Evolutionary conservation across 2,797 vertebrate genomes (phyloP).

Genomic region (Darevskia nairensis): DNA sequence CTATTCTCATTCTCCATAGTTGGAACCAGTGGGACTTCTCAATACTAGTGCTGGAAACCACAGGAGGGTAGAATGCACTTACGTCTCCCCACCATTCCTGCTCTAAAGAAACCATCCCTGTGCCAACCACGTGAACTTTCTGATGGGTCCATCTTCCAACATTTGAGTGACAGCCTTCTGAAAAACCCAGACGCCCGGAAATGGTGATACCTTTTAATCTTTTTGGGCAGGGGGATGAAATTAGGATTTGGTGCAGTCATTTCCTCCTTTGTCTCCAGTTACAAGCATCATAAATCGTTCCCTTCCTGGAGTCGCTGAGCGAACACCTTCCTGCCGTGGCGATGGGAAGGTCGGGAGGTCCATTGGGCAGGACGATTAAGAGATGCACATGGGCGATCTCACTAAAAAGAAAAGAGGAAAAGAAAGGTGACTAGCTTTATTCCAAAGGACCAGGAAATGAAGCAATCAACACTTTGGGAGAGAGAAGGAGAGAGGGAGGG

Average conservation of each 20-base stretch:
- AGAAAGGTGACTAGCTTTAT: constrained; percentile 23
- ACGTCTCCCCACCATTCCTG: neutral
- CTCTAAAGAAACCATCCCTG: neutral
- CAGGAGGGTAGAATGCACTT: no score
- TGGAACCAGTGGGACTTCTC: no score
- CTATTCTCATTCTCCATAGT: no score
- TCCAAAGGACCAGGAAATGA: constrained; percentile 62
- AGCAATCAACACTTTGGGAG: constrained; percentile 24
- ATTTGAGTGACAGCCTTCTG: neutral
- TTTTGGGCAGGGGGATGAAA: neutral
- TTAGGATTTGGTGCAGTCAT: neutral
- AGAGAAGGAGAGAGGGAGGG: constrained; percentile 30
- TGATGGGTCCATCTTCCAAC: no score
- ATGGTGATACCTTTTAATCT: neutral
- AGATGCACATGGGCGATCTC: neutral
- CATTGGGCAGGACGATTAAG: neutral
- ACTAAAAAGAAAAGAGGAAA: no score
- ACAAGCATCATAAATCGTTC: neutral
- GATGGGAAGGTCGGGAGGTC: constrained; percentile 14
- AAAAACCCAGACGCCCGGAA: neutral
- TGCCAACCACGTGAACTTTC: neutral
- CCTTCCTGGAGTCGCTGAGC: neutral
- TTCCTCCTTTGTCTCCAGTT: neutral
- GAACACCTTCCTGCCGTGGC: constrained; percentile 30
- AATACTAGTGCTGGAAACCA: no score